Conservation (phyloP, 2,113 vertebrate genomes). For the Rutilus rutilus region DNA sequence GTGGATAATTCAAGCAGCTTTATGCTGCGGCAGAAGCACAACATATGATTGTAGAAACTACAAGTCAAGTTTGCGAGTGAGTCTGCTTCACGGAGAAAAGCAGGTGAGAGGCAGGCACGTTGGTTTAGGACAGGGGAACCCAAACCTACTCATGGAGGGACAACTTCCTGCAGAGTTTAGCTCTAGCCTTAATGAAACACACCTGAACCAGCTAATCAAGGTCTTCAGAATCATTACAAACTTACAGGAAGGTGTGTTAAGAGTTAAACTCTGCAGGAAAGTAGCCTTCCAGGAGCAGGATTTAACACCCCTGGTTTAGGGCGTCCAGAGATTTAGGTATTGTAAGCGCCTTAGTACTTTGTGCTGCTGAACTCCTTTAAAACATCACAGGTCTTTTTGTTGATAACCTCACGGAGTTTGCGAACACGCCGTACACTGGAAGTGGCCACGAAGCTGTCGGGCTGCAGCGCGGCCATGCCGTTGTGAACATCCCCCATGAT, state of each 20-base stretch:
- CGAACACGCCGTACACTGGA: constrained; percentile 85
- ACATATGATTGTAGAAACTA: constrained; percentile 25
- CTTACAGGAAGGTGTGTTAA: background rate
- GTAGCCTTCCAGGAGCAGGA: background rate
- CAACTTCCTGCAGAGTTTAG: background rate
- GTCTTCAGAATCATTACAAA: background rate
- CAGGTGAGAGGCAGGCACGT: constrained; percentile 26
- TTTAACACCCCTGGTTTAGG: background rate
- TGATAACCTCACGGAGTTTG: constrained; percentile 89
- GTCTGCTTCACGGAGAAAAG: background rate
- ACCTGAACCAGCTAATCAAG: background rate
- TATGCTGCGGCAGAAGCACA: background rate
- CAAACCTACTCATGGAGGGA: background rate
- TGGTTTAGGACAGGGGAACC: background rate
- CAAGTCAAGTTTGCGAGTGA: constrained; percentile 22
- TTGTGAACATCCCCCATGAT: constrained; percentile 97
- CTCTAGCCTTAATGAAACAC: background rate
- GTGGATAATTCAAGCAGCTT: constrained; percentile 4
- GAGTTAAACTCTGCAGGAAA: background rate
- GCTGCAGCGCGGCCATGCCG: constrained; percentile 93
- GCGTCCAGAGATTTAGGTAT: background rate
- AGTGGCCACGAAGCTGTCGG: constrained; percentile 89
- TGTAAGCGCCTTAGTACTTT: constrained; percentile 69
- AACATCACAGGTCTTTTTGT: constrained; percentile 94
- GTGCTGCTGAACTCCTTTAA: constrained; percentile 87